Evolutionary conservation across 2,888 invertebrate species (phyloP).

Genomic region (Agriopis marginaria): DNA sequence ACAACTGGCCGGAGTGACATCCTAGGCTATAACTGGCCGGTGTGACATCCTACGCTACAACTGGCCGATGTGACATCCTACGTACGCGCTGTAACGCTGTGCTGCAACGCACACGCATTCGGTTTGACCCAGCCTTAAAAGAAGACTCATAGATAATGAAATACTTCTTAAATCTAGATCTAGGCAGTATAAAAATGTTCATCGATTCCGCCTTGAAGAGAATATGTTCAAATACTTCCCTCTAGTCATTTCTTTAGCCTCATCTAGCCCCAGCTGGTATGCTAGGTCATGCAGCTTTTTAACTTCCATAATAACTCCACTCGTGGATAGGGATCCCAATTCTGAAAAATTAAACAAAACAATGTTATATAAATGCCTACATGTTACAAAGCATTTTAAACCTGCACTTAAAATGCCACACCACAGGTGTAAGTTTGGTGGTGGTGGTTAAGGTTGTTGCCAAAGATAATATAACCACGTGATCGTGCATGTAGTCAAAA

Average conservation of each 20-base stretch:
- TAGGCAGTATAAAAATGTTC: conserved; percentile 8
- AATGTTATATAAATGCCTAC: not conserved
- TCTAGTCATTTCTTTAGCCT: conserved; percentile 98
- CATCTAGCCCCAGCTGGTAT: conserved; percentile 97
- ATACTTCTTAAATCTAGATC: not conserved
- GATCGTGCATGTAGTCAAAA: too few relatives aligned
- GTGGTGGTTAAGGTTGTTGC: too few relatives aligned
- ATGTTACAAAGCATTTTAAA: too few relatives aligned
- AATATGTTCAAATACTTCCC: conserved; percentile 97
- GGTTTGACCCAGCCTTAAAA: not conserved
- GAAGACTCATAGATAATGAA: not conserved
- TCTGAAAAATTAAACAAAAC: conserved; percentile 79
- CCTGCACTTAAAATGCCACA: too few relatives aligned
- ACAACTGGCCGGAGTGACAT: too few relatives aligned
- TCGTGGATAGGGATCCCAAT: conserved; percentile 90
- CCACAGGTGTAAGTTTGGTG: too few relatives aligned
- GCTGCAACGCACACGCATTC: too few relatives aligned
- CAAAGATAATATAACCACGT: too few relatives aligned
- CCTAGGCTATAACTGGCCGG: too few relatives aligned
- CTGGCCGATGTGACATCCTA: too few relatives aligned
- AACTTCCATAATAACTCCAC: conserved; percentile 96
- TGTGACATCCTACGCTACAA: too few relatives aligned
- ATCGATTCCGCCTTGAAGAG: conserved; percentile 70
- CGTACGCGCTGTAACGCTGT: too few relatives aligned
- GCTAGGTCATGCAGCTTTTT: conserved; percentile 97